Evolutionary conservation across 2,888 invertebrate species (phyloP).

Genomic region (Hymenopus coronatus): DNA sequence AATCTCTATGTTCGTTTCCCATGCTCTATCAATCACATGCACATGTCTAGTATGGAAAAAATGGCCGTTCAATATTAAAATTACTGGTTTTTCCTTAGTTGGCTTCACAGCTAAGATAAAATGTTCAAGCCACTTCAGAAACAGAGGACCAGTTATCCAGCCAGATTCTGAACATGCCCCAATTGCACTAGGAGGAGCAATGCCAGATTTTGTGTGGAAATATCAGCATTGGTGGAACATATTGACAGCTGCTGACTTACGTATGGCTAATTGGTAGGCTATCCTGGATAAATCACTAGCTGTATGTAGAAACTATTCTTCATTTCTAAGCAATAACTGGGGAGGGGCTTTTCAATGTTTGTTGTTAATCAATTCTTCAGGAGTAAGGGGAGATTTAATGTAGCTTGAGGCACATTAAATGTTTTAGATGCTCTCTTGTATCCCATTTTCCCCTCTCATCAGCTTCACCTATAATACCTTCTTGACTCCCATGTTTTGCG

Average conservation of each 20-base stretch:
- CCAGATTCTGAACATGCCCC: conserved; percentile 38
- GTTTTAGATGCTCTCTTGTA: too few relatives aligned
- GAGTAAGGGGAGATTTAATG: not conserved
- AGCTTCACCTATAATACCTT: too few relatives aligned
- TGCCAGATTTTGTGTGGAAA: conserved; percentile 42
- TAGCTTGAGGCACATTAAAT: not conserved
- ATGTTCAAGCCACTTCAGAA: conserved; percentile 24
- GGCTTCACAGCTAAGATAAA: conserved; percentile 28
- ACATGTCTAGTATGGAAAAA: conserved; percentile 34
- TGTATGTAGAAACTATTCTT: not conserved
- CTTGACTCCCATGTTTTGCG: too few relatives aligned
- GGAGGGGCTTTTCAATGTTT: not conserved
- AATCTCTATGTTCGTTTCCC: not conserved
- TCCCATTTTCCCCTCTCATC: too few relatives aligned
- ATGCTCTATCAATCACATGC: conserved; percentile 34
- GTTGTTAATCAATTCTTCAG: not conserved
- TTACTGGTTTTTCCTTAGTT: conserved; percentile 32
- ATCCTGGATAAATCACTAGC: too few relatives aligned
- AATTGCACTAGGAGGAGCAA: conserved; percentile 40
- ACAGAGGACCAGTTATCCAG: conserved; percentile 24
- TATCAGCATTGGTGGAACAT: conserved; percentile 43
- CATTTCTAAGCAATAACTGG: not conserved
- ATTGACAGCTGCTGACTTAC: conserved; percentile 38
- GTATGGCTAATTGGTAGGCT: not conserved
- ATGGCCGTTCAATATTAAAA: conserved; percentile 38